Base-by-base conservation (phyloP, 2,797 vertebrate genomes). In the Anisognathus igniventris region DNA sequence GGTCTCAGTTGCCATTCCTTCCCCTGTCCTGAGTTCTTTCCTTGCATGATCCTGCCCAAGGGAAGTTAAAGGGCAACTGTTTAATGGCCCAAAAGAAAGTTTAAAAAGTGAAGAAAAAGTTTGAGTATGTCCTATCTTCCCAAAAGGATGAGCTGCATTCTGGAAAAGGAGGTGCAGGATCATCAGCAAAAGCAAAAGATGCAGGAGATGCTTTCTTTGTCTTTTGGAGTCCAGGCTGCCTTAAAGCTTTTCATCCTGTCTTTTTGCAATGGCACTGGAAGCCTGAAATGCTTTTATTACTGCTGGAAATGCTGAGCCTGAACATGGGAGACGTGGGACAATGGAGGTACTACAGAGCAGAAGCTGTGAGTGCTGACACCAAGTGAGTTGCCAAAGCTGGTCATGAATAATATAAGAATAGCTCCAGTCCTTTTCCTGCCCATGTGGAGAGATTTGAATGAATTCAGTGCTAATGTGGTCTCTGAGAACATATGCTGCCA, bases 341-440 rank as follows among this genome's bases (percentile, higher is more conserved):
- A 72, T 66, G 90, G 75, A 86, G 76, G 60, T 53, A 75, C 73
- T 45, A 47, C 28, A 11, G 79, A 92, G 65, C 45, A 92, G 85
- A 91, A 93, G 54, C 91, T 86, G 88, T 81, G 79, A 93, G 75
- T 75, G 61, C 91, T 95, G 85, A 92, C 90, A 91, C 82, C 18
- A 22, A 92, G 68, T 3, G 11, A 80, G 75, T 21, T 95, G 93
- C 82, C 90, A 92, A 91, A 92, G 70, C 39, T 81, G 68, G 35
- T 68, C 39, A 92, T 93, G 95, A 96, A 94, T 94, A 94, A 91
- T 91, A 70, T 77, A 95, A 92, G 72, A 92, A 83, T 68, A 90
- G 72, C 68, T 91, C 73, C 54, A 58, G 54, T 44, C 57, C 65
- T 92, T 88, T 95, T 93, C 72, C 73, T 92, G 87, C 73, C 88